Evolutionary conservation across 2,888 invertebrate genomes (phyloP), one percentile per base, ranked within the genome.

Genomic region (Campoletis raptor): DNA sequence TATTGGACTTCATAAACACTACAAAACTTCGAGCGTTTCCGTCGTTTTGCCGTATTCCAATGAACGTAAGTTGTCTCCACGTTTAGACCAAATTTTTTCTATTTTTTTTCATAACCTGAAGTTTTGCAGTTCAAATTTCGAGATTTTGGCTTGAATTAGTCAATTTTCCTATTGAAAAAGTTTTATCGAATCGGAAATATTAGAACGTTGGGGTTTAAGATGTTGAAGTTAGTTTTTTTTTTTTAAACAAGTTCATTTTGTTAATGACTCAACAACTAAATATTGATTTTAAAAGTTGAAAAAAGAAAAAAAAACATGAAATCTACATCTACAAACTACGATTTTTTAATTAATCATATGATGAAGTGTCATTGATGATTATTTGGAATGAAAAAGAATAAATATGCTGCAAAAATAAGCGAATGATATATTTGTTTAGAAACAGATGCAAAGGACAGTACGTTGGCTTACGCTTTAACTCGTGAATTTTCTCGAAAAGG

Each of bases 11-110:
- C 88, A 88, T 66, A 80, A 83, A 5, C 84, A 88, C 83, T 92
- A 90, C 61, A 45, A 54, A 54, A 87, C 91, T 7, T 89, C 90
- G 5, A 89, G 90, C 70, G 82, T 92, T 57, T 85, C 89, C 69
- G 88, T 92, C 42, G 79, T 90, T 21, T 81, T 77, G 21, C 84
- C 90, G 4, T 45, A 42, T 12, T 74, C 69, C 21, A 66, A 67
- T 69, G 24, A 61, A 21, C 40, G 87, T 87, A 82, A 83, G 85
- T 83, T 42, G 18, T 7, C 8, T 30, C 21, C 36, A 10, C 21
- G 54, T 7, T 15, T 21, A 40, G 30, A 30, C 30, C 21, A 36
- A 0, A 48, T 36, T 64, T 77, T 48, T 6, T 54, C 10, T 21
- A 30, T 7, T 18, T 36, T 21, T 10, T 24, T 24, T 6, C 30